Base-by-base conservation (phyloP, 2,113 vertebrate species). In the Clinocottus analis region DNA sequence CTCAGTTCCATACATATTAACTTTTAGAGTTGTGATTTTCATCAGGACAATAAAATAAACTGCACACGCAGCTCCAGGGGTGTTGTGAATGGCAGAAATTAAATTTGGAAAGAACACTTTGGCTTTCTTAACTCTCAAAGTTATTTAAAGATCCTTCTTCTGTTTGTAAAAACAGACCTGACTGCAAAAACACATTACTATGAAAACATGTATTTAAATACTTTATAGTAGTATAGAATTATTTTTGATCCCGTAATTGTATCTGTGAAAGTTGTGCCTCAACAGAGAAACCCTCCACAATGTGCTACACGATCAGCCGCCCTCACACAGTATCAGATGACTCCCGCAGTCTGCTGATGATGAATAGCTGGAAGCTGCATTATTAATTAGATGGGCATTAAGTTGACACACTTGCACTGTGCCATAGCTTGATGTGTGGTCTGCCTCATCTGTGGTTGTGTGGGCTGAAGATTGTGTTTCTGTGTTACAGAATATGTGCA, bases 361-460 rank as follows among this genome's bases (percentile, higher is more conserved):
- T 77, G 83, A 70, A 56, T 75, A 78, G 68, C 80, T 79, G 41
- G 61, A 82, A 77, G 82, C 76, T 86, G 86, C 78, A 85, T 87
- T 90, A 86, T 87, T 89, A 87, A 87, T 89, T 88, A 83, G 64
- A 51, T 27, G 21, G 62, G 47, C 75, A 68, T 37, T 51, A 79
- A 87, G 75, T 80, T 82, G 69, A 77, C 53, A 79, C 70, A 17
- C 14, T 79, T 79, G 51, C 66, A 56, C 72, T 62, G 45, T 62
- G 17, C 43, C 14, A 17, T 55, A 58, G 80, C 74, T 66, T 79
- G 75, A 86, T 86, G 82, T 82, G 60, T 77, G 85, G 84, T 80
- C 88, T 72, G 63, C 37, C 76, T 87, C 72, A 45, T 78, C 78
- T 78, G 53, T 2, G n/a, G 55, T 35, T 63, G 72, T 5, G 59